These are phyloP conservation scores for Andrena dorsata DNA, from an alignment of 2,888 invertebrate genomes.

Conservation along the genomic window DNA sequence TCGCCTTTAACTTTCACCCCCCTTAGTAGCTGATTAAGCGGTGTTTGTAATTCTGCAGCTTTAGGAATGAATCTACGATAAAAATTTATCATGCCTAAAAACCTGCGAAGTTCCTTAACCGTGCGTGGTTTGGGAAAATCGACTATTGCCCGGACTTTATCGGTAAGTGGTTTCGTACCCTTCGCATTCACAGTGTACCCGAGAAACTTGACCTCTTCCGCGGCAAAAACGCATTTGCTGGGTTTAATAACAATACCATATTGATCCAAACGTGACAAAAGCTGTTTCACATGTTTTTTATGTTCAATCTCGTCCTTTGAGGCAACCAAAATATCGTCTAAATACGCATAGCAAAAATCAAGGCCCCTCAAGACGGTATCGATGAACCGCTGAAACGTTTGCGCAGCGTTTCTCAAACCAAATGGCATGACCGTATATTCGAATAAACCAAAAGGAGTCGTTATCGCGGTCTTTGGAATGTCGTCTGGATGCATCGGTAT, in stretches of 20 bases:
- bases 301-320: constrained; percentile 7
- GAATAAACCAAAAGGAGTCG: constrained; percentile 28
- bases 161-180: neutral
- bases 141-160: neutral
- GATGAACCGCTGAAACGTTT: constrained; percentile 10
- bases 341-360: constrained; percentile 11
- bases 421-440: constrained; percentile 20
- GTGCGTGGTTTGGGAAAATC: neutral
- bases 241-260: neutral
- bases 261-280: neutral
- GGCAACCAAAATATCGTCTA: constrained; percentile 16
- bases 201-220: neutral
- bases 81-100: constrained; percentile 23
- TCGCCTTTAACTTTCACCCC: neutral
- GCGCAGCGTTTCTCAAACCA: neutral
- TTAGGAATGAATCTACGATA: constrained; percentile 10
- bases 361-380: constrained; percentile 6
- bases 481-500: constrained; percentile 19
- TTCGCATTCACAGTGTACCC: neutral
- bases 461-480: constrained; percentile 44
- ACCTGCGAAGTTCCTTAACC: neutral
- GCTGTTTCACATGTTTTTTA: neutral
- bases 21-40: neutral
- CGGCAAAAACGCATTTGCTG: constrained; percentile 13
- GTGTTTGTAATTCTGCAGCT: neutral